phyloP scores from a whole-genome alignment of 2,888 invertebrate species.

The Cetonia aurata region DNA sequence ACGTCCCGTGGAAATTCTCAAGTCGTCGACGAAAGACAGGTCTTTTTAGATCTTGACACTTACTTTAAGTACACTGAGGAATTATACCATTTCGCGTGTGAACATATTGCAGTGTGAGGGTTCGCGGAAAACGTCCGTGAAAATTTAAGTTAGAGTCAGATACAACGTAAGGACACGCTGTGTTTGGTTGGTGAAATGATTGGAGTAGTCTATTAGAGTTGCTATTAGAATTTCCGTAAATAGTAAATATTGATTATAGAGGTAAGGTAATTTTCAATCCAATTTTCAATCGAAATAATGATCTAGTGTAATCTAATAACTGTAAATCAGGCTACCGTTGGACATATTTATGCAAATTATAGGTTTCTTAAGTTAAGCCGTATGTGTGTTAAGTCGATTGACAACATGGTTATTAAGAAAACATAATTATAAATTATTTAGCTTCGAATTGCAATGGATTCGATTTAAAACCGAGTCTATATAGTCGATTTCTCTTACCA shows the following conservation, averaged over 20 bases:
- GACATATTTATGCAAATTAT: conserved; percentile 9
- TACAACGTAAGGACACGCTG: too few species aligned
- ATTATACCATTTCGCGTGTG: not conserved
- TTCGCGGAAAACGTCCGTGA: conserved; percentile 3
- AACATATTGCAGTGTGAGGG: not conserved
- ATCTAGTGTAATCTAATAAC: conserved; percentile 18
- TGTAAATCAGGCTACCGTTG: not conserved
- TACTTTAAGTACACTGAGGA: conserved; percentile 14
- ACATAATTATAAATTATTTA: too few species aligned
- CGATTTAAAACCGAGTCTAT: too few species aligned
- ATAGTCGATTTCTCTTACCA: conserved; percentile 8
- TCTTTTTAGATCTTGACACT: not conserved
- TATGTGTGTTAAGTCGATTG: conserved; percentile 2
- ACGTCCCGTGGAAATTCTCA: conserved; percentile 23
- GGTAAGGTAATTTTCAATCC: conserved; percentile 28
- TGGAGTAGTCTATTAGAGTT: conserved; percentile 18
- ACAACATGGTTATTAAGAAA: not conserved
- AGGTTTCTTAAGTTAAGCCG: not conserved
- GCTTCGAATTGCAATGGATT: too few species aligned
- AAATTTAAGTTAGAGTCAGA: too few species aligned
- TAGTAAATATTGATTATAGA: conserved; percentile 15
- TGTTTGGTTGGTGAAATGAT: not conserved
- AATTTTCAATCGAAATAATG: conserved; percentile 30
- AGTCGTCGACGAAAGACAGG: not conserved
- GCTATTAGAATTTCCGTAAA: conserved; percentile 20